Percentiles rank a stretch among this genome's conserved stretches.
Evolutionary conservation across 2,113 vertebrate genomes (phyloP).

Genomic region (Gallinago jamesoni): DNA sequence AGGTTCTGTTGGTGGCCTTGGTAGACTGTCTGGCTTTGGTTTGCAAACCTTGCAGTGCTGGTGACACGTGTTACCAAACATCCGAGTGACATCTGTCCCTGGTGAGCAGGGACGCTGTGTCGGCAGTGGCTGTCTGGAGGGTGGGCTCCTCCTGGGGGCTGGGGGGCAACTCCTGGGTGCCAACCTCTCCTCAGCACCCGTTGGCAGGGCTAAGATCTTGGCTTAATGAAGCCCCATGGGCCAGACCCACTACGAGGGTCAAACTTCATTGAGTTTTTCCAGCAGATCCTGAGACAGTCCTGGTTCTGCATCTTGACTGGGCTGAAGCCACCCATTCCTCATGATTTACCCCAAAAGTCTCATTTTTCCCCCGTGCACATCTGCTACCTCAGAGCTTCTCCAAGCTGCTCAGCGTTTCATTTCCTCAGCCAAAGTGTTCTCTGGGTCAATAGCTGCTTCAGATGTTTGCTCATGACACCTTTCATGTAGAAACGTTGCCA

Average conservation of each 20-base stretch:
- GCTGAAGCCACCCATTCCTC: not conserved
- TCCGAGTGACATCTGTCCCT: not conserved
- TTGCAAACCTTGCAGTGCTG: not conserved
- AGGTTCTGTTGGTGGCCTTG: not conserved
- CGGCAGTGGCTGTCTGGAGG: not conserved
- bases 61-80: not conserved
- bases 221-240: not conserved
- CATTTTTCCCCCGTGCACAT: not conserved
- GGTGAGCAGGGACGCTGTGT: not conserved
- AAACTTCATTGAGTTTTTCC: not conserved
- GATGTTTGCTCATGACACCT: not conserved
- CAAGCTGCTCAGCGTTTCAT: not conserved
- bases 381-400: not conserved
- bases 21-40: not conserved
- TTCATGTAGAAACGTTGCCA: not conserved
- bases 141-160: not conserved
- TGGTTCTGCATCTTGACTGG: not conserved
- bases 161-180: not conserved
- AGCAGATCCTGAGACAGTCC: not conserved
- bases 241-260: not conserved
- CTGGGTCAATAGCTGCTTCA: not conserved
- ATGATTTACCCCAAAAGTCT: not conserved
- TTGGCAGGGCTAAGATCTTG: not conserved
- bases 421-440: not conserved
- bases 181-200: accelerated